These are phyloP conservation scores for Drosophila acutilabella DNA, from an alignment of 2,888 invertebrate species.

Conservation along the genomic window DNA sequence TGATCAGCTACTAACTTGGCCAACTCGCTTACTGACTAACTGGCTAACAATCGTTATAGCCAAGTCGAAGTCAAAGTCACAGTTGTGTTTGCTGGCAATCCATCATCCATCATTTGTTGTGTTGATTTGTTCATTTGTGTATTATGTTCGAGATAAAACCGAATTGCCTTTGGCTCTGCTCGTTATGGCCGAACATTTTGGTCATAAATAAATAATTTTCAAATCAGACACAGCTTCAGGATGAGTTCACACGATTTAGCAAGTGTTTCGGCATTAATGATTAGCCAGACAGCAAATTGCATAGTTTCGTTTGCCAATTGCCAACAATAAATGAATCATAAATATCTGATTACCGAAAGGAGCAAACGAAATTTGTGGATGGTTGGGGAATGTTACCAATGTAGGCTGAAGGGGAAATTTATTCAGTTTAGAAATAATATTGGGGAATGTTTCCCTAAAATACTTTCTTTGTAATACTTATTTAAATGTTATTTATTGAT, in stretches of 20 bases:
- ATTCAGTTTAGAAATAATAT: no score
- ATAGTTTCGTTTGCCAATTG: slow-evolving; percentile 20
- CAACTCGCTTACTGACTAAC: slow-evolving; percentile 26
- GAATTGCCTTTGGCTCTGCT: slow-evolving; percentile 49
- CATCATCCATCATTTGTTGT: slow-evolving; percentile 79
- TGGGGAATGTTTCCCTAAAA: no score
- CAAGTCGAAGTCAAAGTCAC: neutral
- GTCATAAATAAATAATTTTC: slow-evolving; percentile 79
- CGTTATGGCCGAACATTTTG: slow-evolving; percentile 38
- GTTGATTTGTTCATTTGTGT: slow-evolving; percentile 61
- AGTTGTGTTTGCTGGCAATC: slow-evolving; percentile 53
- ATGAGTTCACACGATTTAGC: slow-evolving; percentile 31
- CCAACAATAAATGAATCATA: slow-evolving; percentile 37
- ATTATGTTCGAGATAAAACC: slow-evolving; percentile 39
- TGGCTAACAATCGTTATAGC: slow-evolving; percentile 5
- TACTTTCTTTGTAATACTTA: no score
- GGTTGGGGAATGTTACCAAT: neutral
- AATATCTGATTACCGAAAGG: slow-evolving; percentile 18
- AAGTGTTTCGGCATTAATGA: slow-evolving; percentile 54
- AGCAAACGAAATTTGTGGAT: neutral
- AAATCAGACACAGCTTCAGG: slow-evolving; percentile 63
- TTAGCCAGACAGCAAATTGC: slow-evolving; percentile 37
- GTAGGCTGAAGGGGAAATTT: no score
- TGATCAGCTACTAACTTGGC: slow-evolving; percentile 26
- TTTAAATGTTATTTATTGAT: no score